Evolutionary conservation across 2,113 vertebrate genomes (phyloP).

Genomic region (Gopherus flavomarginatus): DNA sequence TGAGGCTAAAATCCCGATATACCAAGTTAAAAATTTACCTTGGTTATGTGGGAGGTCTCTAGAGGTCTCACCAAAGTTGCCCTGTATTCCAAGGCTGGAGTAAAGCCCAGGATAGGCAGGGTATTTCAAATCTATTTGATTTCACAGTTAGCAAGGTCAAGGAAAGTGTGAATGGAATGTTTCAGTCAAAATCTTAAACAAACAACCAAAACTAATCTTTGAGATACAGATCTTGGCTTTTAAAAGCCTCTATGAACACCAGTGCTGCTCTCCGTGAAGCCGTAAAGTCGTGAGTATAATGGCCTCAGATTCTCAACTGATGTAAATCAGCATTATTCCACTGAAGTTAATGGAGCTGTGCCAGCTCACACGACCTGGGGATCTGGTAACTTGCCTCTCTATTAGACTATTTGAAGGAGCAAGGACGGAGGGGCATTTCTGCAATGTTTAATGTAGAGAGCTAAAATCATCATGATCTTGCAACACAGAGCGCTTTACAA

Average conservation of each 20-base stretch:
- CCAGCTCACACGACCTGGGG: not conserved
- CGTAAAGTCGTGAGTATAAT: not conserved
- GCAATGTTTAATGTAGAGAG: not conserved
- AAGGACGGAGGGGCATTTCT: not conserved
- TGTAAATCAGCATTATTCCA: not conserved
- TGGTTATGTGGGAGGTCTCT: not conserved
- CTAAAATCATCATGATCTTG: not conserved
- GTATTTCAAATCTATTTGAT: not conserved
- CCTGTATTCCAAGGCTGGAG: not conserved
- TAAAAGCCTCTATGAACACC: not conserved
- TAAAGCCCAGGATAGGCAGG: not conserved
- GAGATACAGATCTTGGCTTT: accelerated
- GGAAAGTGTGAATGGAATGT: accelerated
- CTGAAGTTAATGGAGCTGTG: not conserved
- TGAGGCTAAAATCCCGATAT: not conserved
- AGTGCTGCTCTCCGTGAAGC: accelerated
- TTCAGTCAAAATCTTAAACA: not conserved
- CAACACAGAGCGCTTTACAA: not conserved
- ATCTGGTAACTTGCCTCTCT: not conserved
- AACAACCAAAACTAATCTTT: not conserved
- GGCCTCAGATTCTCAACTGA: not conserved
- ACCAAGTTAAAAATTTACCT: not conserved
- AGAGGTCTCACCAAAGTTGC: not conserved
- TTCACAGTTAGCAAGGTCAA: not conserved
- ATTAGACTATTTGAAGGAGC: not conserved